A percentile compares a stretch with the other conserved stretches of the same genome.
These are phyloP conservation scores for Camarhynchus parvulus DNA, from an alignment of 2,113 vertebrate species.

Conservation along the genomic window DNA sequence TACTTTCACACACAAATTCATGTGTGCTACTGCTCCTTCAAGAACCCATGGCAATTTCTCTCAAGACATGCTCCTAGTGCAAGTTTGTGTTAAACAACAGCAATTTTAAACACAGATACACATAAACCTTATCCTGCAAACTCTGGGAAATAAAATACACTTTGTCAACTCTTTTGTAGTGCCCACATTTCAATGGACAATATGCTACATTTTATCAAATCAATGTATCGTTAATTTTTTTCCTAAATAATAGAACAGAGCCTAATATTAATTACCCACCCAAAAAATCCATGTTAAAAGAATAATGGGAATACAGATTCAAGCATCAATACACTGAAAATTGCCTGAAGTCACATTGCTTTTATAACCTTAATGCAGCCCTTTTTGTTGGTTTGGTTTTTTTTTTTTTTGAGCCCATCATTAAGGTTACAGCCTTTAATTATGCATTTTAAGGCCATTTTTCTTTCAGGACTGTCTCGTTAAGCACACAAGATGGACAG, in stretches of 20 bases:
- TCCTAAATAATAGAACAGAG: background rate
- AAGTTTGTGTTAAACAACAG: background rate
- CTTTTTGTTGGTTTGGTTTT: background rate
- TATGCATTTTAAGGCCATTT: background rate
- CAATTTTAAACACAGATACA: background rate
- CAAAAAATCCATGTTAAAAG: background rate
- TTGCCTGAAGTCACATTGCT: background rate
- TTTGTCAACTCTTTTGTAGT: background rate
- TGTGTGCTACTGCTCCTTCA: background rate
- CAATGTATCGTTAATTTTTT: background rate
- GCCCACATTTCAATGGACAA: background rate
- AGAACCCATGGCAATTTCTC: background rate
- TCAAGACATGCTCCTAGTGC: background rate
- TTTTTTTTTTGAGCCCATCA: background rate
- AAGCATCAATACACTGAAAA: background rate
- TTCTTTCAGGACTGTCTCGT: background rate
- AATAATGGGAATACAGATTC: background rate
- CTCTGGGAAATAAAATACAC: background rate
- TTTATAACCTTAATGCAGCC: background rate
- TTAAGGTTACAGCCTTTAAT: conserved; percentile 7
- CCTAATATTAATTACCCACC: background rate
- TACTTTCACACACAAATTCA: background rate
- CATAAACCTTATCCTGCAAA: background rate
- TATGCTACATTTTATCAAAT: background rate
- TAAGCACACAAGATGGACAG: background rate